Base-by-base conservation (phyloP, 2,888 invertebrate species). In the Temnothorax rugatulus region DNA sequence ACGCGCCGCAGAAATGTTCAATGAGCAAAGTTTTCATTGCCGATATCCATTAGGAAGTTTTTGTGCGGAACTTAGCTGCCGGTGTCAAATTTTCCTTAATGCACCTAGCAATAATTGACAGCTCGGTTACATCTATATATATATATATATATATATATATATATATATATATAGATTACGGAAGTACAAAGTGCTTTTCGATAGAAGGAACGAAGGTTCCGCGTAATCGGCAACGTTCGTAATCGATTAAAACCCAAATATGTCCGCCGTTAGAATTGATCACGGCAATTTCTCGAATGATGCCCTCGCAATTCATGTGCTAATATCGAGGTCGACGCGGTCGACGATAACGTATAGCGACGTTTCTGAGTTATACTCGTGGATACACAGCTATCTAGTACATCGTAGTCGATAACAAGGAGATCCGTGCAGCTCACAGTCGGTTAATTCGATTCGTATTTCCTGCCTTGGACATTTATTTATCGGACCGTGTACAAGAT, bases 1-100 rank as follows among this genome's bases (percentile, higher is more conserved):
- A 86, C 59, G 75, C 59, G 50, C 29, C 61, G 84, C 75, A 66
- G 73, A 66, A 64, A 52, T 79, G 44, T 75, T 85, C 83, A 81
- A 4, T 29, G 29, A 4, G 68, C 54, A 83, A 89, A 85, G 29
- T 85, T 88, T 88, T 87, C 84, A 83, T 83, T 89, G 84, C 87
- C 76, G 88, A 85, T 87, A 89, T 87, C 66, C 84, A 76, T 87
- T 88, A 68, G 52, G n/a, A 21, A 75, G 41, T 54, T 71, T 34
- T 38, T 41, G 9, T 21, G 13, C 44, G 41, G 34, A n/a, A 76
- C 44, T 76, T 76, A 34, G 4, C 52, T 44, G 44, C 8, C 63
- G 11, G 13, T 63, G 34, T 76, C 29, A 50, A 38, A 29, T 52
- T 63, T 61, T 61, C 29, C 52, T 52, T 41, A 15, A 54, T 18